These are phyloP conservation scores for Corapipo altera DNA, from an alignment of 2,113 vertebrate genomes.

Conservation along the genomic window DNA sequence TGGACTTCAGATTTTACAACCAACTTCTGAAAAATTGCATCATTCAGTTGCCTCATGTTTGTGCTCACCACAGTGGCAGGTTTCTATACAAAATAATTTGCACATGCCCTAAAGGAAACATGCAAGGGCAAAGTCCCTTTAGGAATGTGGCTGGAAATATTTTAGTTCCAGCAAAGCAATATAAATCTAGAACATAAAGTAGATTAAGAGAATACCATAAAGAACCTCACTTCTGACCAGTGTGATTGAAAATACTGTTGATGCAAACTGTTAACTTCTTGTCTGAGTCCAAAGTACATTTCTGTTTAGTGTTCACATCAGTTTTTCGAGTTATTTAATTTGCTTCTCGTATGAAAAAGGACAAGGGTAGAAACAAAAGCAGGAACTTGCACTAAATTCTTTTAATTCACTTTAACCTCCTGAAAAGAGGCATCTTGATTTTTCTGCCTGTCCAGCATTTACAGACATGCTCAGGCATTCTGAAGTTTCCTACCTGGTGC, in stretches of 20 bases:
- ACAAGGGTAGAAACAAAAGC: not conserved
- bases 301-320: not conserved
- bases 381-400: not conserved
- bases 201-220: not conserved
- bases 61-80: not conserved
- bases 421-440: not conserved
- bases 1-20: not conserved
- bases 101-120: not conserved
- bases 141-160: not conserved
- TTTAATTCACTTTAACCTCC: not conserved
- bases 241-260: not conserved
- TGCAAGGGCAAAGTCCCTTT: not conserved
- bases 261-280: not conserved
- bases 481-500: not conserved
- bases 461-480: not conserved
- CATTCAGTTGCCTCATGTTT: not conserved
- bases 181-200: conserved; percentile 18
- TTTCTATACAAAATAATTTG: conserved; percentile 8
- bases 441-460: not conserved
- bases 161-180: not conserved
- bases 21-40: not conserved
- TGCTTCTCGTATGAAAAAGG: not conserved
- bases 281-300: not conserved
- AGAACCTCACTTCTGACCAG: conserved; percentile 6
- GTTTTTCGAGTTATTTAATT: not conserved